Evolutionary conservation across 2,797 vertebrate genomes (phyloP), one percentile per base, ranked within the genome.

Genomic region (Lithobates sylvaticus): DNA sequence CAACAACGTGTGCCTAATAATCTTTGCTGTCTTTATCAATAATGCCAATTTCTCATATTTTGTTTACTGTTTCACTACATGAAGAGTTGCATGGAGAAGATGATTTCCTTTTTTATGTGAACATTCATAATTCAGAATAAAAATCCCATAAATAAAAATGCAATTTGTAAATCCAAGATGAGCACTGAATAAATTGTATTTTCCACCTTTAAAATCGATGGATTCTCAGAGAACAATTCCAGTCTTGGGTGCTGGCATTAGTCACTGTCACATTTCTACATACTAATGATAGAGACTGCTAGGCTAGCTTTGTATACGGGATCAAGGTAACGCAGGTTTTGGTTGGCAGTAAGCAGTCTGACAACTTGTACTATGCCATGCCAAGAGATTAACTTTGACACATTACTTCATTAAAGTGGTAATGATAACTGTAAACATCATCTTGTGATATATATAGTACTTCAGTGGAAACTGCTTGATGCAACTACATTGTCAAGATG

Each of bases 211-310:
- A 47, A 47, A 47, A 47, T 47, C 15, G 1, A 47, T 47, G 44
- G 44, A 47, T 47, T 47, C 15, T 47, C 44, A 47, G 15, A 47
- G 15, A 44, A 76, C 3, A 44, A 65, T 68, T 74, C 64, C 29
- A 29, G 32, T 65, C 23, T 12, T 21, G 10, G 12, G 16, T 29
- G 64, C 3, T 16, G 1, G 10, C 29, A 69, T 76, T 84, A 76
- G 54, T 68, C 73, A 84, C 26, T 54, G 27, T n/a, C 73, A 76
- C 10, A 10, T 76, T n/a, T 50, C 44, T 10, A 39, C 21, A 54
- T 54, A 39, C 27, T 69, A 76, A 50, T 76, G 65, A 75, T 74
- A 21, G 21, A 83, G 47, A 65, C 58, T 76, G 36, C 75, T 50
- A n/a, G 34, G 7, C 16, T 83, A 47, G 18, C 27, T 70, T 54